Evolutionary conservation across 2,888 invertebrate species (phyloP).

Genomic region (Torymus aiolomorphi): DNA sequence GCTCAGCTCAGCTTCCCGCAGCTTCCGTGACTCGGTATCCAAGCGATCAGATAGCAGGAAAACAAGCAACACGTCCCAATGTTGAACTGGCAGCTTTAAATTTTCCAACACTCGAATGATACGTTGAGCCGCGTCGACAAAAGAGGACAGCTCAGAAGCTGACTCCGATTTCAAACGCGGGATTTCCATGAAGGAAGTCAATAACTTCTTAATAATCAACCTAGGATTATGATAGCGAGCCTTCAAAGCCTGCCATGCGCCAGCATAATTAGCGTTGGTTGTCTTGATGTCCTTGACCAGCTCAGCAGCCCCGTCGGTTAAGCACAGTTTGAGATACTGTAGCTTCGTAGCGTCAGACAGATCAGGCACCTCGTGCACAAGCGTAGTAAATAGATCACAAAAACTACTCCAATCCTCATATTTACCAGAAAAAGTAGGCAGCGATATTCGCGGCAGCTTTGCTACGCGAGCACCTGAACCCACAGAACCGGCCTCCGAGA

Average conservation of each 20-base stretch:
- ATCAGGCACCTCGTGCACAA: neutral
- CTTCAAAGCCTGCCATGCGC: neutral
- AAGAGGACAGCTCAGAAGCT: neutral
- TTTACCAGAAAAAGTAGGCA: too few species aligned
- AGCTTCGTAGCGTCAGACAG: neutral
- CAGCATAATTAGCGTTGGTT: neutral
- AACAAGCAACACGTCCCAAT: neutral
- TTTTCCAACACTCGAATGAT: neutral
- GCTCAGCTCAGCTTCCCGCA: neutral
- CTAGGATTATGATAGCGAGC: neutral
- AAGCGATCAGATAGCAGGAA: neutral
- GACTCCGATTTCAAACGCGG: neutral
- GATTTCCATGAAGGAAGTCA: conserved; percentile 2
- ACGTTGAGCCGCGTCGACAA: neutral
- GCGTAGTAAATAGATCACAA: neutral
- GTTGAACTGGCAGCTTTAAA: neutral
- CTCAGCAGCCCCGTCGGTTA: too few species aligned
- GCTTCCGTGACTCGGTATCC: neutral
- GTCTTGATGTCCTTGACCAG: neutral
- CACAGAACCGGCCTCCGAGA: too few species aligned
- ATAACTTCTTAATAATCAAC: too few species aligned
- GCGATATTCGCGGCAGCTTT: too few species aligned
- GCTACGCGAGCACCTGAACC: too few species aligned
- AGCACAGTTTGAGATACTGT: too few species aligned
- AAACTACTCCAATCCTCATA: too few species aligned